Conservation (phyloP, 1,140 invertebrate species). For the Orussus abietinus region DNA sequence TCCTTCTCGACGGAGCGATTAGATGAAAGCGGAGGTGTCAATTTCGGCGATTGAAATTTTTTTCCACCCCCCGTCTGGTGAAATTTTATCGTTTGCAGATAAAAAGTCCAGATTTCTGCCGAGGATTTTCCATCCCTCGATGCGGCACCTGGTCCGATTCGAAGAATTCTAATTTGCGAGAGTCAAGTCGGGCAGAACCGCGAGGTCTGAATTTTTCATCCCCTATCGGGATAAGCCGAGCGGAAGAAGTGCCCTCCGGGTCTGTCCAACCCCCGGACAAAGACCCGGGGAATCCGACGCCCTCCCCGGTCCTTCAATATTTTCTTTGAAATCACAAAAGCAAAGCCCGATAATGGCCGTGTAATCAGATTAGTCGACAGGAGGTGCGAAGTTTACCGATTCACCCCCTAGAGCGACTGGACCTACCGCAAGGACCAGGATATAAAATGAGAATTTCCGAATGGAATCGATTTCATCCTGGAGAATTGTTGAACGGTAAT, state of each 20-base stretch:
- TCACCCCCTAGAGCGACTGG: no score
- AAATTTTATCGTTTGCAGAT: no score
- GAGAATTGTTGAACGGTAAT: conserved; percentile 22
- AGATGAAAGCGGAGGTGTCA: no score
- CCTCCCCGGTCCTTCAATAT: no score
- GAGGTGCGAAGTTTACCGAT: no score
- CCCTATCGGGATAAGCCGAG: conserved; percentile 13
- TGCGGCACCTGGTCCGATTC: background rate
- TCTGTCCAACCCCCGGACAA: conserved; percentile 9
- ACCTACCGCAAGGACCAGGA: no score
- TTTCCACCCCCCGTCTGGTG: no score
- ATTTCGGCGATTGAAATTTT: no score
- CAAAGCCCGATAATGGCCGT: conserved; percentile 27
- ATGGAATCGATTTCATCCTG: conserved; percentile 2
- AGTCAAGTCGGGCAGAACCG: background rate
- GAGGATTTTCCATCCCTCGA: conserved; percentile 28
- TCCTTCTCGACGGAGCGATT: no score
- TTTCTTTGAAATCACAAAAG: conserved; percentile 34
- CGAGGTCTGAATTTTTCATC: conserved; percentile 18
- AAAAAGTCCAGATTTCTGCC: no score
- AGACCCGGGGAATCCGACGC: conserved; percentile 11
- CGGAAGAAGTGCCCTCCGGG: conserved; percentile 20
- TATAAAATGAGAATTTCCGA: no score
- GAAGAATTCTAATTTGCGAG: background rate
- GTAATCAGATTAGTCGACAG: conserved; percentile 25